Conservation (phyloP, 2,113 vertebrate genomes). For the Gymnorhina tibicen region DNA sequence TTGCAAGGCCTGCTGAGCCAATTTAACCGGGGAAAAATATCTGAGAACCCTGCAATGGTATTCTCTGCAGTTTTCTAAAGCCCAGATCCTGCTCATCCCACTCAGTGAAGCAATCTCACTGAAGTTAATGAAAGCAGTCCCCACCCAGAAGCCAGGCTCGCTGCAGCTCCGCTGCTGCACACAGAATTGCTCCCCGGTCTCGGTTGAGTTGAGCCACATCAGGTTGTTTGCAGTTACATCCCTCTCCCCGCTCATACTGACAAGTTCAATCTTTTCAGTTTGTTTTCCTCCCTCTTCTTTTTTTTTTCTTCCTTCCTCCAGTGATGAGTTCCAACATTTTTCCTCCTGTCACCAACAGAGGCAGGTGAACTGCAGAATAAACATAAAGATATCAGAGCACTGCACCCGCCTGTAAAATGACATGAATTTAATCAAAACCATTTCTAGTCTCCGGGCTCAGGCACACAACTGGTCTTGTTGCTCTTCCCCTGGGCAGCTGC, state of each 20-base stretch:
- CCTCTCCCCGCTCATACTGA: not conserved
- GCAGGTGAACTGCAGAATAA: not conserved
- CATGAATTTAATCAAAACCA: constrained; percentile 33
- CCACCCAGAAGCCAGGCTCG: not conserved
- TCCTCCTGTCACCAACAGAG: not conserved
- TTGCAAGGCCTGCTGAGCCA: constrained; percentile 30
- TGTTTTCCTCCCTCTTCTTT: not conserved
- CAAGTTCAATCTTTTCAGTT: not conserved
- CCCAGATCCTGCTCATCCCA: not conserved
- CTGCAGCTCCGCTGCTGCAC: not conserved
- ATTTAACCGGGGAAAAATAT: not conserved
- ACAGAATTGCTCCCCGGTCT: not conserved
- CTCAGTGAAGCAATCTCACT: not conserved
- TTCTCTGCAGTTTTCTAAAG: not conserved
- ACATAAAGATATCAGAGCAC: not conserved
- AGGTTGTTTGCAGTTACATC: not conserved
- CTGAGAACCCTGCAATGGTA: not conserved
- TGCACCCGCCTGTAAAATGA: constrained; percentile 34
- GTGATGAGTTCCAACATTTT: not conserved
- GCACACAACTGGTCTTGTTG: not conserved
- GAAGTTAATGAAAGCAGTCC: not conserved
- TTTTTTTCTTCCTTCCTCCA: not conserved
- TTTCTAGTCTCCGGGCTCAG: not conserved
- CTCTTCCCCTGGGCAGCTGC: not conserved
- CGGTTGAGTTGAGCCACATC: not conserved